Evolutionary conservation across 2,797 vertebrate species (phyloP).

Genomic region (Protonibea diacanthus): DNA sequence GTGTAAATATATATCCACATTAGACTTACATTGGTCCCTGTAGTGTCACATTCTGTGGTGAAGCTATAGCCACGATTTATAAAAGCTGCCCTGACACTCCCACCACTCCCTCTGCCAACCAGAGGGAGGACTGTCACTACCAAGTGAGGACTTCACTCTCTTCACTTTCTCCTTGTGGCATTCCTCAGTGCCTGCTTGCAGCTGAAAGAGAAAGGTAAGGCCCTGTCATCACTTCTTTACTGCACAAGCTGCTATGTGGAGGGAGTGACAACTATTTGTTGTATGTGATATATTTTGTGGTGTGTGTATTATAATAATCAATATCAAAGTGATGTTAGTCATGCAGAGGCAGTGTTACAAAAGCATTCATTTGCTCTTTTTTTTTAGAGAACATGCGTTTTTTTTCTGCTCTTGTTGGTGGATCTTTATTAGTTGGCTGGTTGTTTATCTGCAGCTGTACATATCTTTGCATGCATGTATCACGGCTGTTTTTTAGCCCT

Average conservation of each 20-base stretch:
- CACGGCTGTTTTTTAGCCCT: background rate
- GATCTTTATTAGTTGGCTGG: background rate
- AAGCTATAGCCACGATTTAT: constrained; percentile 43
- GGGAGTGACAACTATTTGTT: background rate
- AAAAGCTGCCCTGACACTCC: constrained; percentile 66
- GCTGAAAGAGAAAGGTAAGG: constrained; percentile 64
- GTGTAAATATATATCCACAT: constrained; percentile 19
- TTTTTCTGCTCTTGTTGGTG: background rate
- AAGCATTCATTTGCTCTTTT: background rate
- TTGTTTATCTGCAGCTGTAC: background rate
- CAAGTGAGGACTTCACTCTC: constrained; percentile 45
- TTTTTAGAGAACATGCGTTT: background rate
- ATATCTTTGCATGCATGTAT: background rate
- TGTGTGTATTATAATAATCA: background rate
- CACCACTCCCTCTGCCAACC: constrained; percentile 64
- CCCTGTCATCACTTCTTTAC: background rate
- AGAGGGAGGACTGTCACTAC: constrained; percentile 62
- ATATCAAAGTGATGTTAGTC: background rate
- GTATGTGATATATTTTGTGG: background rate
- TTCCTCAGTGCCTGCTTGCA: constrained; percentile 37
- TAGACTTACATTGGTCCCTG: constrained; percentile 9
- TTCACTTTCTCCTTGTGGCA: constrained; percentile 48
- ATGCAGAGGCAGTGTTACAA: background rate
- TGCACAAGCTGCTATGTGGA: background rate
- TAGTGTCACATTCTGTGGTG: constrained; percentile 41